Evolutionary conservation across 2,113 vertebrate genomes (phyloP).

Genomic region (Chionis minor): DNA sequence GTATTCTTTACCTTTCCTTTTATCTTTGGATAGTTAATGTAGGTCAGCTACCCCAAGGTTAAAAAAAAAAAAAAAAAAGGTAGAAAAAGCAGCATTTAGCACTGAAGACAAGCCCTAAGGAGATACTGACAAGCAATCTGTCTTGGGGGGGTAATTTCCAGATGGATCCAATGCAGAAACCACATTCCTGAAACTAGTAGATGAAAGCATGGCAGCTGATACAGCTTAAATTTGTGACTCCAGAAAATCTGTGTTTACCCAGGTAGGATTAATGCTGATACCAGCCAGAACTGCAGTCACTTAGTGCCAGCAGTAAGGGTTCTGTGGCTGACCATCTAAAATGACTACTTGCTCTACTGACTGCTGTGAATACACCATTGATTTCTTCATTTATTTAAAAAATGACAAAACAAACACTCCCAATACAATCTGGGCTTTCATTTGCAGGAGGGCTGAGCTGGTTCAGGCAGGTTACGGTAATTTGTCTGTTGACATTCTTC

Average conservation of each 20-base stretch:
- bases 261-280: conserved; percentile 43
- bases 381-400: conserved; percentile 35
- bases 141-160: conserved; percentile 7
- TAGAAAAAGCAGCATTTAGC: neutral
- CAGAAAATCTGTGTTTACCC: conserved; percentile 5
- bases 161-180: conserved; percentile 16
- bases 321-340: conserved; percentile 1
- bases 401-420: conserved; percentile 42
- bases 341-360: conserved; percentile 16
- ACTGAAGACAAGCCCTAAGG: conserved; percentile 2
- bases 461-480: conserved; percentile 27
- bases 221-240: conserved; percentile 12
- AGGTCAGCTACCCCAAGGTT: neutral
- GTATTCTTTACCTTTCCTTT: neutral
- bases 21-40: neutral
- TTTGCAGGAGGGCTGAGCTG: neutral
- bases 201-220: conserved; percentile 33
- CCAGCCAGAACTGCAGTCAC: neutral
- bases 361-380: conserved; percentile 20
- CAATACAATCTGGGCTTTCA: conserved; percentile 22
- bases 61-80: neutral
- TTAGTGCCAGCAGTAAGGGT: neutral
- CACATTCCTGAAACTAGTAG: conserved; percentile 50
- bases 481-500: conserved; percentile 57
- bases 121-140: conserved; percentile 4